phyloP scores from a whole-genome alignment of 2,797 vertebrate genomes.

The Premnoplex brunnescens region DNA sequence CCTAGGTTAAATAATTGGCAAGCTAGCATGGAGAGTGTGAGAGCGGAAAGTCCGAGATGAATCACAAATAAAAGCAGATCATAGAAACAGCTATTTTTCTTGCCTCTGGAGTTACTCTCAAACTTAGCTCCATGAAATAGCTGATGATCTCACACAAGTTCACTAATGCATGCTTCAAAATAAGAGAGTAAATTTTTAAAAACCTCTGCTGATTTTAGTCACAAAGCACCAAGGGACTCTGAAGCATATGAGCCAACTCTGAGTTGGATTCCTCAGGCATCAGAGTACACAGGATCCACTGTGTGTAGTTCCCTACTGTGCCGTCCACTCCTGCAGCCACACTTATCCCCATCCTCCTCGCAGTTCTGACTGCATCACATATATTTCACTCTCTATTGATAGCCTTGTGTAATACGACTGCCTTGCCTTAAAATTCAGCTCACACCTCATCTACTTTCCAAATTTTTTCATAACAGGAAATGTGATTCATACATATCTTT shows the following conservation, averaged over 20 bases:
- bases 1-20: background rate
- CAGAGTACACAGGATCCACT: background rate
- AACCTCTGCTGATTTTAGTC: background rate
- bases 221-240: background rate
- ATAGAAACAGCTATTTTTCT: background rate
- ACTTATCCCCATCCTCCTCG: background rate
- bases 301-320: background rate
- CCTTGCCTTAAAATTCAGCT: conserved; percentile 19
- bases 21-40: background rate
- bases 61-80: background rate
- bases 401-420: conserved; percentile 15
- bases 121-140: background rate
- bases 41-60: background rate
- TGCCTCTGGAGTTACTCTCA: background rate
- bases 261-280: background rate
- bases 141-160: background rate
- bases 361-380: background rate
- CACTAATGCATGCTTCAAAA: background rate
- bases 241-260: background rate
- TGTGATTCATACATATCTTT: conserved; percentile 16
- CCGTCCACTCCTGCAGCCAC: background rate
- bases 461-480: conserved; percentile 45
- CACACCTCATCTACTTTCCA: conserved; percentile 25
- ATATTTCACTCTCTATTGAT: background rate
- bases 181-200: background rate